phyloP scores from a whole-genome alignment of 92 coral and sea anemone species.

The Scolanthus callimorphus region DNA sequence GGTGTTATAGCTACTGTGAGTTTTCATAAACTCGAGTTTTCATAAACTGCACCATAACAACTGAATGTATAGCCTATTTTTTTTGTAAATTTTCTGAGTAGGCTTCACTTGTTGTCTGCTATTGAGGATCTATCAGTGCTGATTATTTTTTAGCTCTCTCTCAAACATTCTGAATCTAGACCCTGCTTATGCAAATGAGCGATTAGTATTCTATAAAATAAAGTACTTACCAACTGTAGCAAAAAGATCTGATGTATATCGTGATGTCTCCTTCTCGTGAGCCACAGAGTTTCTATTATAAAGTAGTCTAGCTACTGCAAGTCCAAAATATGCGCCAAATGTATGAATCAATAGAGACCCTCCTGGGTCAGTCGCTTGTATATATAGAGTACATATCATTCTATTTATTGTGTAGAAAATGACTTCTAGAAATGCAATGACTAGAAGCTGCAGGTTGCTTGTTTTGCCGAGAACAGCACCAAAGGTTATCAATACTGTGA shows the following conservation, averaged over 20 bases:
- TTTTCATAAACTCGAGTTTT: no score
- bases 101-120: no score
- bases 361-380: constrained; percentile 89
- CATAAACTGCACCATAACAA: no score
- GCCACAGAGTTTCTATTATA: constrained; percentile 73
- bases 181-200: no score
- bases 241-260: constrained; percentile 89
- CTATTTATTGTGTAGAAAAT: constrained; percentile 67
- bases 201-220: no score
- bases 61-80: no score
- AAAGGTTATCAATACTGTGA: constrained; percentile 72
- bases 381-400: constrained; percentile 59
- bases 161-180: no score
- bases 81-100: no score
- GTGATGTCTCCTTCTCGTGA: constrained; percentile 85
- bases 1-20: no score
- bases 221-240: constrained; percentile 67
- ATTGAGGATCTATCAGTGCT: no score
- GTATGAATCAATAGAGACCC: constrained; percentile 75
- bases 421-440: constrained; percentile 76
- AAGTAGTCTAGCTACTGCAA: constrained; percentile 64
- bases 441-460: constrained; percentile 76
- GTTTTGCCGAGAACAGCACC: constrained; percentile 94
- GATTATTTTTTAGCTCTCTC: no score
- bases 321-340: constrained; percentile 90